Conservation (phyloP, 2,113 vertebrate genomes). For the Halichoeres trimaculatus region DNA sequence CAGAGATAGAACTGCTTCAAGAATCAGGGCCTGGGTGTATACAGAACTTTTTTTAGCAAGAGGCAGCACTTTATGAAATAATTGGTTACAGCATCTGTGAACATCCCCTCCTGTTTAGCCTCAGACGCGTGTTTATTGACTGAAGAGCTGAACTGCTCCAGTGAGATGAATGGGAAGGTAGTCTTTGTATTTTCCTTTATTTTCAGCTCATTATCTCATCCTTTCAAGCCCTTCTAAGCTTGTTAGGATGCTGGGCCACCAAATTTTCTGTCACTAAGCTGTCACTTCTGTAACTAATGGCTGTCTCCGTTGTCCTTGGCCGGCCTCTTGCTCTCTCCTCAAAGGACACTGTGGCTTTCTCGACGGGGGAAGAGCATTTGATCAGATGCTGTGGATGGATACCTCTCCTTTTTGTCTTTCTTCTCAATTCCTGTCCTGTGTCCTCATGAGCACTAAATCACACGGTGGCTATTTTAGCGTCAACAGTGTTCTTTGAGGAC, state of each 20-base stretch:
- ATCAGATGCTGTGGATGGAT: constrained; percentile 55
- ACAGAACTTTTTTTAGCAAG: constrained; percentile 3
- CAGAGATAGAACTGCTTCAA: constrained; percentile 12
- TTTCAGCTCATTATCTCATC: constrained; percentile 69
- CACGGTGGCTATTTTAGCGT: constrained; percentile 16
- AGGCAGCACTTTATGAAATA: constrained; percentile 38
- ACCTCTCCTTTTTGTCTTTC: constrained; percentile 64
- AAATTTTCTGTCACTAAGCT: constrained; percentile 50
- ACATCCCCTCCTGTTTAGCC: constrained; percentile 22
- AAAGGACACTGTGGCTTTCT: constrained; percentile 44
- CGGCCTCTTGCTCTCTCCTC: constrained; percentile 44
- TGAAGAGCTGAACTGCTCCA: constrained; percentile 39
- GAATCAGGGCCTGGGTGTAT: constrained; percentile 9
- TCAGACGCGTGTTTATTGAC: constrained; percentile 53
- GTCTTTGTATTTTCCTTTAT: constrained; percentile 55
- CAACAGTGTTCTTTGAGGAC: constrained; percentile 51
- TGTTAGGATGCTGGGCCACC: constrained; percentile 55
- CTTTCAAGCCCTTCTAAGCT: constrained; percentile 55
- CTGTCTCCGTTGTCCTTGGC: constrained; percentile 42
- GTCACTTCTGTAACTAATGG: constrained; percentile 60
- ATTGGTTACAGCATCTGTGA: constrained; percentile 53
- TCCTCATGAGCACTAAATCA: constrained; percentile 34
- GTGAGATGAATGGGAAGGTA: constrained; percentile 48
- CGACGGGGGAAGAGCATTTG: constrained; percentile 42
- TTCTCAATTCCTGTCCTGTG: constrained; percentile 38